Conservation (phyloP, 1,140 invertebrate genomes). For the Lerema accius region DNA sequence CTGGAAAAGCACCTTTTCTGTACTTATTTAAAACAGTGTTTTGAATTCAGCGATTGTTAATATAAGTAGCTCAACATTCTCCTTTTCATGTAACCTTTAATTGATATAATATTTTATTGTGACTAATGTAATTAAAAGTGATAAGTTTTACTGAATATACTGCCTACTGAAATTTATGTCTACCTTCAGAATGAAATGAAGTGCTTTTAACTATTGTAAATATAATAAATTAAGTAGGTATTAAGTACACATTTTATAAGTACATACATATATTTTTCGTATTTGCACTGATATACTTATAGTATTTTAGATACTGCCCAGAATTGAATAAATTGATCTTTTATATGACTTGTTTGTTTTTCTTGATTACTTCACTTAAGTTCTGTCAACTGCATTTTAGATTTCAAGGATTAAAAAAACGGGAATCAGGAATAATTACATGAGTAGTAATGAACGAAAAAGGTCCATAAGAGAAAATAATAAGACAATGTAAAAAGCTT, state of each 20-base stretch:
- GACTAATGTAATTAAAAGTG: neutral
- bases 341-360: slow-evolving; percentile 45
- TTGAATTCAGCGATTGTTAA: too few relatives aligned
- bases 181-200: neutral
- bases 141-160: neutral
- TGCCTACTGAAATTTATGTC: neutral
- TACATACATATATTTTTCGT: slow-evolving; percentile 35
- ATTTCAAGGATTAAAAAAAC: too few relatives aligned
- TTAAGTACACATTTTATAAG: slow-evolving; percentile 34
- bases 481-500: slow-evolving; percentile 72
- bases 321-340: slow-evolving; percentile 65
- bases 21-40: neutral
- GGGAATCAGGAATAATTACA: too few relatives aligned
- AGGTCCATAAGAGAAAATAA: slow-evolving; percentile 44
- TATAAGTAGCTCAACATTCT: neutral
- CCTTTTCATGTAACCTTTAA: neutral
- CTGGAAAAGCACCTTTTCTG: neutral
- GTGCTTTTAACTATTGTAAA: slow-evolving; percentile 17
- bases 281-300: slow-evolving; percentile 34
- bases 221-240: slow-evolving; percentile 14
- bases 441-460: too few relatives aligned
- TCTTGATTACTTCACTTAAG: slow-evolving; percentile 31
- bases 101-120: neutral
- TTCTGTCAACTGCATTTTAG: too few relatives aligned
- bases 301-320: slow-evolving; percentile 34